phyloP scores from a whole-genome alignment of 1,140 invertebrate species.

The Heliothis subflexa region DNA sequence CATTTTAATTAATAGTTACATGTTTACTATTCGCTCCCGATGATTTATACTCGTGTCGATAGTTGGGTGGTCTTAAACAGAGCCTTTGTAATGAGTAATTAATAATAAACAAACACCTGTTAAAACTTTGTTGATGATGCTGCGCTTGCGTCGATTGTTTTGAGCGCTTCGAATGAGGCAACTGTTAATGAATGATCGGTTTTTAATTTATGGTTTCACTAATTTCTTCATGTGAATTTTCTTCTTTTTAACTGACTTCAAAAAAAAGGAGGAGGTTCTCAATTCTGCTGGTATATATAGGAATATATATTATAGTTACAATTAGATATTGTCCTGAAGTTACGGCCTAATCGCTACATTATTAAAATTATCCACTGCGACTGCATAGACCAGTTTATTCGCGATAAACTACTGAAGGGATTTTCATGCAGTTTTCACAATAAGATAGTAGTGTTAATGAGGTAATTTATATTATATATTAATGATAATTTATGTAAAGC shows the following conservation, averaged over 20 bases:
- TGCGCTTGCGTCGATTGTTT: constrained; percentile 21
- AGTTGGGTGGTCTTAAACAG: constrained; percentile 47
- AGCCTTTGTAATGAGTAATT: constrained; percentile 9
- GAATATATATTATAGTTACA: too few relatives aligned
- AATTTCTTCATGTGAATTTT: background rate
- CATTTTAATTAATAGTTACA: constrained; percentile 34
- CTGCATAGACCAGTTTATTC: too few relatives aligned
- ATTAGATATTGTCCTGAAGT: too few relatives aligned
- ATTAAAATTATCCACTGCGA: too few relatives aligned
- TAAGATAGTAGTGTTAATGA: too few relatives aligned
- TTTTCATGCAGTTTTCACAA: too few relatives aligned
- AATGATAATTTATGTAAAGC: too few relatives aligned
- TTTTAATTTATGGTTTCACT: background rate
- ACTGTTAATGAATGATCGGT: background rate
- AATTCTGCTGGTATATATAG: too few relatives aligned
- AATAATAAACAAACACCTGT: constrained; percentile 48
- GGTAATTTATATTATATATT: too few relatives aligned
- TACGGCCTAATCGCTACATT: too few relatives aligned
- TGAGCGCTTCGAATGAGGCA: background rate
- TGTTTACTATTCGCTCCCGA: constrained; percentile 24
- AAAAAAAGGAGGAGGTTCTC: too few relatives aligned
- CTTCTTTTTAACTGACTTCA: background rate
- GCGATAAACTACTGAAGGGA: too few relatives aligned
- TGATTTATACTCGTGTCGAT: constrained; percentile 43
- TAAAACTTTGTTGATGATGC: constrained; percentile 25